Percentiles rank a stretch among this genome's conserved stretches.
These are phyloP conservation scores for Hydriomena furcata DNA, from an alignment of 2,888 invertebrate genomes.

Conservation along the genomic window DNA sequence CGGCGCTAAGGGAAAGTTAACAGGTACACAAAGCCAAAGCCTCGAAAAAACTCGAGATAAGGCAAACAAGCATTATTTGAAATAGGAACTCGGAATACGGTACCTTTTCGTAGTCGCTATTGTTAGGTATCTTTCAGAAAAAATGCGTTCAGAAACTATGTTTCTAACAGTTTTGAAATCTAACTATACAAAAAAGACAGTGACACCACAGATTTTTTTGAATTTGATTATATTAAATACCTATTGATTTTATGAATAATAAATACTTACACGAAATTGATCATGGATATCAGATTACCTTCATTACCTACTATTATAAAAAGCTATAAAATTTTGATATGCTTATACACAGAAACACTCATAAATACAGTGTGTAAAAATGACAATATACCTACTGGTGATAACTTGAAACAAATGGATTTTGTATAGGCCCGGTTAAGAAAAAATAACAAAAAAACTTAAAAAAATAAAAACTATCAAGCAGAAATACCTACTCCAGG, in stretches of 20 bases:
- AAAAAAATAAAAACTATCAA: too few relatives aligned
- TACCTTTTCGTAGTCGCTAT: conserved; percentile 52
- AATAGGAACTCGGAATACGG: conserved; percentile 47
- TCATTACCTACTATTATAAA: conserved; percentile 18
- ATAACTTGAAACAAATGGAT: too few relatives aligned
- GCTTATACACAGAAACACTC: not conserved
- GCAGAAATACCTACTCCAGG: too few relatives aligned
- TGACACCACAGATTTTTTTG: too few relatives aligned
- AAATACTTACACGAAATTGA: conserved; percentile 20
- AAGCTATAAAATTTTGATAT: conserved; percentile 4
- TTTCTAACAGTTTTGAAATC: too few relatives aligned
- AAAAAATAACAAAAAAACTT: conserved; percentile 10
- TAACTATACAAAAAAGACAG: too few relatives aligned
- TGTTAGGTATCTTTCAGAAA: conserved; percentile 24
- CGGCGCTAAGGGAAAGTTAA: conserved; percentile 68
- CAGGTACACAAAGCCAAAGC: conserved; percentile 61
- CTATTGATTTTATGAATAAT: conserved; percentile 32
- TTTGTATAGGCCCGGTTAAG: not conserved
- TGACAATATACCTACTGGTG: too few relatives aligned
- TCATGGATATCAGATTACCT: conserved; percentile 19
- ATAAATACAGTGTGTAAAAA: not conserved
- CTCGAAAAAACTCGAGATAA: conserved; percentile 55
- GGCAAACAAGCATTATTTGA: conserved; percentile 56
- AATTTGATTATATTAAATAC: conserved; percentile 33
- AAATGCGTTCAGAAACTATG: conserved; percentile 18